Percentiles rank a stretch among this genome's conserved stretches.
These are phyloP conservation scores for Prietella phreatophila DNA, from an alignment of 2,113 vertebrate genomes.

Conservation along the genomic window DNA sequence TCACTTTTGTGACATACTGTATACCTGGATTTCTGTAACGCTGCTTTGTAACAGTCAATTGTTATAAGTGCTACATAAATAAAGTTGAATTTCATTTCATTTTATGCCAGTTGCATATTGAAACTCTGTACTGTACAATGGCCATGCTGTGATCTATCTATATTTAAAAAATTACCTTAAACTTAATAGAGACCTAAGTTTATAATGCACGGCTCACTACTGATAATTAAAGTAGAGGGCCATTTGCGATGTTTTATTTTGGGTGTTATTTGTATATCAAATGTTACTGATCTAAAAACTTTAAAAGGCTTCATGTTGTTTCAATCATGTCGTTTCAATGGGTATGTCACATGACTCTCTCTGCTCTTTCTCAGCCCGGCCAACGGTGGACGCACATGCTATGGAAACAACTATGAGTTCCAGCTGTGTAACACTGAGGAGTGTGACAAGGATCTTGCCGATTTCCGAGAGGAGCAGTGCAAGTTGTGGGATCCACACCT, in stretches of 20 bases:
- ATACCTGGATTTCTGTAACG: too few relatives aligned
- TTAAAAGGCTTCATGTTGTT: background rate
- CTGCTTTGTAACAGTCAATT: too few relatives aligned
- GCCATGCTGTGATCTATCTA: background rate
- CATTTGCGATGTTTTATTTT: background rate
- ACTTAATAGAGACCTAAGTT: background rate
- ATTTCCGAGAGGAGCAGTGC: conserved; percentile 95
- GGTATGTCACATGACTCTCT: background rate
- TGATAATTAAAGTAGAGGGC: background rate
- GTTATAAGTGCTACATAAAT: background rate
- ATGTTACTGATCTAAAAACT: background rate
- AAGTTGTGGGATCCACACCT: conserved; percentile 85
- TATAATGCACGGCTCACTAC: background rate
- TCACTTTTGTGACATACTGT: too few relatives aligned
- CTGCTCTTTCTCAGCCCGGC: conserved; percentile 75
- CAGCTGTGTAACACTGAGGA: conserved; percentile 86
- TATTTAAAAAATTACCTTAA: background rate
- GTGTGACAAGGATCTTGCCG: conserved; percentile 78
- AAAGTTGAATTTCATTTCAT: background rate
- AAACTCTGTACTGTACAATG: background rate
- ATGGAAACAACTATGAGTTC: conserved; percentile 89
- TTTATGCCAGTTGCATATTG: background rate
- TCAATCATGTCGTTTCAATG: too few relatives aligned
- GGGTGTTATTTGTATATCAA: background rate
- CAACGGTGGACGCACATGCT: conserved; percentile 89